phyloP scores from a whole-genome alignment of 35 echinoderm and acorn worm genomes.

The Patiria miniata region DNA sequence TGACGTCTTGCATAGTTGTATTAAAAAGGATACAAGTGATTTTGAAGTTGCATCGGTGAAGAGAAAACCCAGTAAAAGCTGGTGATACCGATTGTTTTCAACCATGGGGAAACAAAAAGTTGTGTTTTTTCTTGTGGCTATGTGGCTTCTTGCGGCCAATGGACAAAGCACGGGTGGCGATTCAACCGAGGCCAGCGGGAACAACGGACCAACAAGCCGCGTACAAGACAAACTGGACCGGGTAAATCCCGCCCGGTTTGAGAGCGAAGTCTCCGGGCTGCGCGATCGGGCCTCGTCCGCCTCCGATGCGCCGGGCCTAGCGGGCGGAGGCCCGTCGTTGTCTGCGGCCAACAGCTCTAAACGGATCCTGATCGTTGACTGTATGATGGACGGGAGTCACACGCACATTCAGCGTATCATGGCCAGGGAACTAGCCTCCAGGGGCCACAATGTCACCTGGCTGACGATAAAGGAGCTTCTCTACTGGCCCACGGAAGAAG shows the following conservation, averaged over 20 bases:
- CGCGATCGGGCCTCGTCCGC: background rate
- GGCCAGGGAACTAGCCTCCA: background rate
- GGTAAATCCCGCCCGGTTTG: background rate
- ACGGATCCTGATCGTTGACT: constrained; percentile 32
- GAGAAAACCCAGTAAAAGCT: too few relatives aligned
- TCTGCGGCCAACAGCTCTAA: background rate
- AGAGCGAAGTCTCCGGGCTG: background rate
- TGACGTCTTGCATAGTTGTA: too few relatives aligned
- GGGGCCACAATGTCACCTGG: constrained; percentile 31
- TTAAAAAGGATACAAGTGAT: too few relatives aligned
- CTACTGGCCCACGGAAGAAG: background rate
- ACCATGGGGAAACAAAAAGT: too few relatives aligned
- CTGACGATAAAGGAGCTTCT: background rate
- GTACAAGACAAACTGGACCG: background rate
- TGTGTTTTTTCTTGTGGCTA: too few relatives aligned
- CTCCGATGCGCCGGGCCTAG: background rate
- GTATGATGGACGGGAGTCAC: constrained; percentile 32
- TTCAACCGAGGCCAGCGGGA: too few relatives aligned
- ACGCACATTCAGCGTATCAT: constrained; percentile 16
- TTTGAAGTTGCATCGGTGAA: too few relatives aligned
- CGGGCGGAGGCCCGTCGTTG: background rate
- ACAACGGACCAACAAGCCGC: background rate
- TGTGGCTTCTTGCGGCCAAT: too few relatives aligned
- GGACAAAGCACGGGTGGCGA: too few relatives aligned
- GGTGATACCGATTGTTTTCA: too few relatives aligned